A percentile compares a stretch with the other conserved stretches of the same genome.
Conservation (phyloP, 2,113 vertebrate genomes). For the Vireo altiloquus region DNA sequence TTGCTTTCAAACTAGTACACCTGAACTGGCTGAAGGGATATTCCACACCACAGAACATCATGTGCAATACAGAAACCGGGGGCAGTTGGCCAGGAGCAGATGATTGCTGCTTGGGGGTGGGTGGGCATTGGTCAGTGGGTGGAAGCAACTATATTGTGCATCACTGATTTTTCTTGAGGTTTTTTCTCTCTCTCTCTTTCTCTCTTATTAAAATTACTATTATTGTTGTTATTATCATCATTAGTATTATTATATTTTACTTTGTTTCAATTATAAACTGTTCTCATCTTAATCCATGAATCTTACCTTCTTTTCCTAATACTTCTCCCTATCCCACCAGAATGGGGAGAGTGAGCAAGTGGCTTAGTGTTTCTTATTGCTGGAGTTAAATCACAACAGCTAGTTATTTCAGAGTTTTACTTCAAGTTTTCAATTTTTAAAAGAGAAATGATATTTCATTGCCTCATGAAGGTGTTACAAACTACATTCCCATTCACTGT, state of each 20-base stretch:
- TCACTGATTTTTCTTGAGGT: background rate
- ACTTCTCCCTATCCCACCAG: background rate
- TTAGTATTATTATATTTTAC: background rate
- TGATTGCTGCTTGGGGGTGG: background rate
- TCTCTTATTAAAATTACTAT: background rate
- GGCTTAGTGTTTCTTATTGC: background rate
- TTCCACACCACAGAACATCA: background rate
- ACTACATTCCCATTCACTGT: background rate
- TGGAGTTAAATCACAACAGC: background rate
- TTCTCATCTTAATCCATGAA: background rate
- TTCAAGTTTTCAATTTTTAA: background rate
- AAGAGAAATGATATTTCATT: background rate
- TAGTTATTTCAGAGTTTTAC: background rate
- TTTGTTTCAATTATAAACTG: background rate
- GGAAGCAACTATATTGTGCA: background rate
- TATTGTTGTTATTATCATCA: background rate
- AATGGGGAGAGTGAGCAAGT: background rate
- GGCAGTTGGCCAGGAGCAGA: background rate
- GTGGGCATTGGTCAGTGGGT: background rate
- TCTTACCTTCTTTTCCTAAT: background rate
- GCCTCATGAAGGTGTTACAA: background rate
- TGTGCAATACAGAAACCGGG: background rate
- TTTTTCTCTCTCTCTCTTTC: background rate
- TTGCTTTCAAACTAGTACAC: background rate
- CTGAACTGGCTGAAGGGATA: background rate